Evolutionary conservation across 2,113 vertebrate species (phyloP), one percentile per base, ranked within the genome.

Genomic region (Nansenia antarctica): DNA sequence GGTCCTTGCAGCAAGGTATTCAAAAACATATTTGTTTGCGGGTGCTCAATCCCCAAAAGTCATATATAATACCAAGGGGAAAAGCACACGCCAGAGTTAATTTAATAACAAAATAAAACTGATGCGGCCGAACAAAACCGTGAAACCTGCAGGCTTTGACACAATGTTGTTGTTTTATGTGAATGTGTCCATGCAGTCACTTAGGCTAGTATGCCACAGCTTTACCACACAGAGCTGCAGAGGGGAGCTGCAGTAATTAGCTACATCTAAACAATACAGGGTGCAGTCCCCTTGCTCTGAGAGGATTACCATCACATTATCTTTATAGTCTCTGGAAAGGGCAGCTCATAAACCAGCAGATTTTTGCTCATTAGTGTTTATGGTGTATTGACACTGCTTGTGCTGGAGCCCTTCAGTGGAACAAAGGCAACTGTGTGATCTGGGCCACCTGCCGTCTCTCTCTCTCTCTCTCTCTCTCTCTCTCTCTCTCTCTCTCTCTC

Each of bases 171-270:
- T 77, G 34, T 77, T 69, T 24, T 32, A 71, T 54, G 72, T 80
- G 67, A 69, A 62, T 75, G 47, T 63, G 59, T 76, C 73, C 61
- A 58, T 78, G 74, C 75, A 73, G 70, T 39, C n/a, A 49, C n/a
- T 61, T 72, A 65, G n/a, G n/a, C n/a, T 34, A 68, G 63, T 45
- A 65, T 30, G 32, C 18, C 67, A 55, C 68, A 68, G 53, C 11
- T 22, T 75, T 60, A 47, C n/a, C 27, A 53, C 26, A 61, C 11
- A 20, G 9, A 30, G 2, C 14, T n/a, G n/a, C n/a, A n/a, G n/a
- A n/a, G n/a, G n/a, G 57, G 14, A 69, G 53, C 64, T 74, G 52
- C 82, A 78, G 73, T 75, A 47, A 75, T 76, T 12, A 63, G 58
- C 22, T 5, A 64, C 61, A 63, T 59, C 45, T n/a, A n/a, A n/a